phyloP scores from a whole-genome alignment of 2,797 vertebrate species.

The Parauchenoglanis ngamensis region DNA sequence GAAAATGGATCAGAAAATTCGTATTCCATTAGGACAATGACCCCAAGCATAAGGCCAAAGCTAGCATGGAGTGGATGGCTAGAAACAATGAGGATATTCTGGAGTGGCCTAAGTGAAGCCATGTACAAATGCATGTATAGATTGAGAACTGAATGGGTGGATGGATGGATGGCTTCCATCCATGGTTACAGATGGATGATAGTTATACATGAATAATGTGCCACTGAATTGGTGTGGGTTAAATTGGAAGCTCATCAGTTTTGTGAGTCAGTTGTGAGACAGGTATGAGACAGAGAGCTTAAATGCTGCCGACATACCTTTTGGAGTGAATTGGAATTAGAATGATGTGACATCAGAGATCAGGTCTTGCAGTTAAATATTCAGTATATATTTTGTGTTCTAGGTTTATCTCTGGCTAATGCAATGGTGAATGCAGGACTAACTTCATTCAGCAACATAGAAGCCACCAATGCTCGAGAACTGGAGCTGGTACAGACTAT shows the following conservation, averaged over 20 bases:
- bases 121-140: background rate
- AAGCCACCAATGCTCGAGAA: conserved; percentile 87
- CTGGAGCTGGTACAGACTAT: conserved; percentile 86
- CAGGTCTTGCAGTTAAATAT: background rate
- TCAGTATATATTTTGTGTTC: conserved; percentile 51
- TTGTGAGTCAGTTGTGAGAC: background rate
- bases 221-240: background rate
- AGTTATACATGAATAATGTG: background rate
- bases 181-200: background rate
- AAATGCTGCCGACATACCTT: background rate
- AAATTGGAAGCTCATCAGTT: background rate
- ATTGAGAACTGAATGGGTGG: background rate
- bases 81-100: background rate
- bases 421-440: conserved; percentile 95
- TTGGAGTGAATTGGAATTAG: background rate
- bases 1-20: background rate
- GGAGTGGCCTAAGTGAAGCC: background rate
- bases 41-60: background rate
- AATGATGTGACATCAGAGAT: background rate
- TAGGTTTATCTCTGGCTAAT: conserved; percentile 88
- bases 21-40: background rate
- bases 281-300: background rate
- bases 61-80: background rate
- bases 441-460: conserved; percentile 92
- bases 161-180: background rate